Evolutionary conservation across 2,888 invertebrate species (phyloP).

Genomic region (Hypolimnas misippus): DNA sequence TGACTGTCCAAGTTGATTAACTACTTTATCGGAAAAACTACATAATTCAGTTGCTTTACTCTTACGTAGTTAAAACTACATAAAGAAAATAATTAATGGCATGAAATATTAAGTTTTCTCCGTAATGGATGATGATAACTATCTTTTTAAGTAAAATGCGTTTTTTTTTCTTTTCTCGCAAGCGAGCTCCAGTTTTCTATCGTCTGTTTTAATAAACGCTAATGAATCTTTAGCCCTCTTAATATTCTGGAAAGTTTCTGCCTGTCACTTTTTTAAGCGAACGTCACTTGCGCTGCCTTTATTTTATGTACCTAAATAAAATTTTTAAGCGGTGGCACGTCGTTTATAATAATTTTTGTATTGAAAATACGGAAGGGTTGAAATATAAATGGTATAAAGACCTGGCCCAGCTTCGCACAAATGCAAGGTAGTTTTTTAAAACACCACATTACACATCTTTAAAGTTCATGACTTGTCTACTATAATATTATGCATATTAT

Average conservation of each 20-base stretch:
- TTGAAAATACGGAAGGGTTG: not conserved
- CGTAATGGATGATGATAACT: slow-evolving; percentile 21
- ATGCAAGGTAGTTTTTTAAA: no score
- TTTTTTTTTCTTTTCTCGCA: slow-evolving; percentile 21
- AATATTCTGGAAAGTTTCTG: slow-evolving; percentile 21
- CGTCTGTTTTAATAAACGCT: slow-evolving; percentile 31
- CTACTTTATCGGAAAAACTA: slow-evolving; percentile 31
- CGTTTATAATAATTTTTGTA: not conserved
- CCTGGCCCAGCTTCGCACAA: no score
- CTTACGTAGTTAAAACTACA: slow-evolving; percentile 1
- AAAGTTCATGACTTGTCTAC: no score
- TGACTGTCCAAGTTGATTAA: slow-evolving; percentile 32
- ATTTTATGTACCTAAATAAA: slow-evolving; percentile 1
- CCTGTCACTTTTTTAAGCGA: slow-evolving; percentile 19
- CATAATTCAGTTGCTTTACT: slow-evolving; percentile 1
- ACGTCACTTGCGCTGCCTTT: slow-evolving; percentile 3
- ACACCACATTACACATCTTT: no score
- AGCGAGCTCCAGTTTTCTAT: slow-evolving; percentile 11
- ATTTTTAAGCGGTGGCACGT: not conserved
- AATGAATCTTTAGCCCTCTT: slow-evolving; percentile 32
- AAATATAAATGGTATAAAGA: no score
- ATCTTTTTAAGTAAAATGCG: slow-evolving; percentile 22
- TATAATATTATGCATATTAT: no score
- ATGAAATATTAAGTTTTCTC: slow-evolving; percentile 14
- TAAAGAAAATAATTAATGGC: slow-evolving; percentile 5